Evolutionary conservation across 2,888 invertebrate genomes (phyloP).

Genomic region (Brachypalpus laphriformis): DNA sequence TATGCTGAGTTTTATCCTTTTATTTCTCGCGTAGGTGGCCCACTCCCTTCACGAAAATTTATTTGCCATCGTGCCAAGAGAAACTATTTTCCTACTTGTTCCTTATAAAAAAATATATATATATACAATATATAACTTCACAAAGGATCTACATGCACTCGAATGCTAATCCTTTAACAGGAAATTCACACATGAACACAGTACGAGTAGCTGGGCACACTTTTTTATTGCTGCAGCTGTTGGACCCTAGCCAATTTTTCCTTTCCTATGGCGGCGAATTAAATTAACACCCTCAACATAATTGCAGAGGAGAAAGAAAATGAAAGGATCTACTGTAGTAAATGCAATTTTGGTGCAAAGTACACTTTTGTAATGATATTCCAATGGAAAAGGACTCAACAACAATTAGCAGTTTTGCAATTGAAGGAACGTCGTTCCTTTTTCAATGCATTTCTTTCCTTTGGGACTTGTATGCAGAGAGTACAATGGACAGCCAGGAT

Average conservation of each 20-base stretch:
- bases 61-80: conserved; percentile 50
- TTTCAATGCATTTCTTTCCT: conserved; percentile 48
- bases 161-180: conserved; percentile 63
- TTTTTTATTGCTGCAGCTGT: conserved; percentile 28
- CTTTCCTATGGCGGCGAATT: conserved; percentile 60
- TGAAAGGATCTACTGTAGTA: conserved; percentile 20
- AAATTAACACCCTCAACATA: conserved; percentile 70
- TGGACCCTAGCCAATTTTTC: conserved; percentile 66
- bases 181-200: conserved; percentile 66
- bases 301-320: conserved; percentile 22
- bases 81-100: conserved; percentile 33
- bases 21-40: conserved; percentile 12
- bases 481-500: conserved; percentile 34
- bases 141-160: conserved; percentile 50
- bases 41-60: conserved; percentile 14
- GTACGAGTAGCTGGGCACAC: not conserved
- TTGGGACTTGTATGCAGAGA: conserved; percentile 35
- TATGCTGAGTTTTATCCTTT: conserved; percentile 15
- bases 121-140: conserved; percentile 5
- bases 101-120: conserved; percentile 8
- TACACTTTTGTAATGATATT: conserved; percentile 60
- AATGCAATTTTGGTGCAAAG: conserved; percentile 52
- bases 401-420: conserved; percentile 67
- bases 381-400: conserved; percentile 59
- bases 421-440: conserved; percentile 46